A percentile compares a stretch with the other conserved stretches of the same genome.
Evolutionary conservation across 2,113 vertebrate genomes (phyloP).

Genomic region (Cricetomys ansorgei): DNA sequence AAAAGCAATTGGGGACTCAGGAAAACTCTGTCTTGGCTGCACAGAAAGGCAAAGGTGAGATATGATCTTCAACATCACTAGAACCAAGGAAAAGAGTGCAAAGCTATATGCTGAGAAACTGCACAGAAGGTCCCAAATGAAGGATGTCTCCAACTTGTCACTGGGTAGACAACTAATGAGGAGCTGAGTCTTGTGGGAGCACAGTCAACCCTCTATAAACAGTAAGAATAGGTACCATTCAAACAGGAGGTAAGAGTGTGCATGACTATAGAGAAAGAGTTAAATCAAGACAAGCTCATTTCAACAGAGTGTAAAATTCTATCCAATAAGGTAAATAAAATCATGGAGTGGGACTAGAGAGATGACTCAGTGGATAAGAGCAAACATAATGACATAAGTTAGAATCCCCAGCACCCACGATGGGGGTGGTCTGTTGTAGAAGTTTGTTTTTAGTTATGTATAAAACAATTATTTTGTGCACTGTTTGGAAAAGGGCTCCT

Average conservation of each 20-base stretch:
- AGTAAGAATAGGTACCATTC: background rate
- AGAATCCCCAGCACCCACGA: background rate
- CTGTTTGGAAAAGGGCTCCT: no score
- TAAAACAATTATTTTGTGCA: no score
- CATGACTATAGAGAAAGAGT: background rate
- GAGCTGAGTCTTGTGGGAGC: background rate
- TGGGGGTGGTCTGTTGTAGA: background rate
- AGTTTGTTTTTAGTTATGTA: no score
- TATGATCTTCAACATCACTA: background rate
- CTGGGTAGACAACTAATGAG: background rate
- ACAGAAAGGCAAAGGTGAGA: background rate
- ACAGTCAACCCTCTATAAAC: slow-evolving; percentile 2
- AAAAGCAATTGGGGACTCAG: background rate
- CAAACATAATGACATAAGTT: background rate
- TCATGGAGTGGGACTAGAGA: background rate
- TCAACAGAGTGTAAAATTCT: slow-evolving; percentile 10
- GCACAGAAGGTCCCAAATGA: background rate
- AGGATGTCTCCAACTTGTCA: background rate
- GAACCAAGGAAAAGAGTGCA: background rate
- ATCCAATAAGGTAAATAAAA: background rate
- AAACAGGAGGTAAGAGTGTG: slow-evolving; percentile 48
- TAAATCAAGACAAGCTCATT: slow-evolving; percentile 4
- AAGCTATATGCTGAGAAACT: background rate
- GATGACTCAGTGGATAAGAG: background rate
- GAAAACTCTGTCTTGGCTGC: background rate